Conservation (phyloP, 2,113 vertebrate genomes). For the Syngnathoides biaculeatus region DNA sequence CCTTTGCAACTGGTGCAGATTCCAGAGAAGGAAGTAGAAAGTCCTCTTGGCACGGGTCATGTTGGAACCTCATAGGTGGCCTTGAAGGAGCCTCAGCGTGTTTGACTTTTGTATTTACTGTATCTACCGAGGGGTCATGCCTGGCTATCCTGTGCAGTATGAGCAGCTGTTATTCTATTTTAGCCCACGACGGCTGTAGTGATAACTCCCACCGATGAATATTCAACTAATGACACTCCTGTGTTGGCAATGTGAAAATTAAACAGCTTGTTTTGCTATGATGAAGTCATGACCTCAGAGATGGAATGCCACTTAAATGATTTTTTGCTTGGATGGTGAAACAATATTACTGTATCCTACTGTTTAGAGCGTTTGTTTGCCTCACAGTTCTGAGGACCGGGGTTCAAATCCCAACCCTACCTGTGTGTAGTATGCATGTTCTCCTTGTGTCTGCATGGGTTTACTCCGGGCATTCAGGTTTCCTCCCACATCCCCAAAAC, state of each 20-base stretch:
- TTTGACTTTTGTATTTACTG: slow-evolving; percentile 59
- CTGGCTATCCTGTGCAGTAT: slow-evolving; percentile 27
- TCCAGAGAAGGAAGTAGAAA: slow-evolving; percentile 68
- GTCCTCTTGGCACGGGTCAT: slow-evolving; percentile 48
- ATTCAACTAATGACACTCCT: slow-evolving; percentile 5
- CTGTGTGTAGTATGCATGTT: too few species aligned
- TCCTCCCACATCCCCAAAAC: too few species aligned
- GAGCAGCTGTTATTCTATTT: slow-evolving; percentile 64
- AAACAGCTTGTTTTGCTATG: slow-evolving; percentile 10
- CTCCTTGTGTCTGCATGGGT: too few species aligned
- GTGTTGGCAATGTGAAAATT: slow-evolving; percentile 21
- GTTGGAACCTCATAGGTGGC: slow-evolving; percentile 43
- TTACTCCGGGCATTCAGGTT: too few species aligned
- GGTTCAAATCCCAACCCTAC: too few species aligned
- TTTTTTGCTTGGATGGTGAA: neutral
- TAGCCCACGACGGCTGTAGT: slow-evolving; percentile 15
- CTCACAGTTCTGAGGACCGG: too few species aligned
- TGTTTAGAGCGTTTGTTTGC: too few species aligned
- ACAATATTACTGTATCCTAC: too few species aligned
- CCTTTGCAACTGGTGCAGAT: slow-evolving; percentile 68
- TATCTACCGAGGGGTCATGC: slow-evolving; percentile 24
- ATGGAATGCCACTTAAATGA: neutral
- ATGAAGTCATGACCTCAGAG: neutral
- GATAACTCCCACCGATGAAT: slow-evolving; percentile 20
- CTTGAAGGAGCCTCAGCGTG: slow-evolving; percentile 35